Base-by-base conservation (phyloP, 1,140 invertebrate species). In the Caenorhabditis elegans region DNA sequence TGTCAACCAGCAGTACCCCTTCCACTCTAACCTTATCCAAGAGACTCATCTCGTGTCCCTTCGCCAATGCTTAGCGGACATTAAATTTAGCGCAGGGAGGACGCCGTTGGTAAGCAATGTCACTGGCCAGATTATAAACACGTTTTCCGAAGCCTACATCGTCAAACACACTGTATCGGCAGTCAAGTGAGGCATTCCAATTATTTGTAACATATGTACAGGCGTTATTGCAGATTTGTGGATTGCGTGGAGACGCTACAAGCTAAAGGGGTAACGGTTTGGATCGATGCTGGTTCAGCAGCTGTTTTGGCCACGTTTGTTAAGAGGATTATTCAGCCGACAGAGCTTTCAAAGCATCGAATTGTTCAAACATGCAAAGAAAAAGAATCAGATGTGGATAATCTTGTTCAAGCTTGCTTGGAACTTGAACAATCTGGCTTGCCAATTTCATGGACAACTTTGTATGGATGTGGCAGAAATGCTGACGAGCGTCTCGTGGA, bases 51-150 rank as follows among this genome's bases (percentile, higher is more conserved):
- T 83, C 1, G 17, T 39, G n/a, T 26, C 19, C 11, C 48, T 83
- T 15, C 28, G 47, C 19, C 17, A 13, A 26, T 43, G 82, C 17
- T 70, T 78, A 2, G 28, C 28, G 2, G 8, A 39, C 6, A 76
- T 79, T 5, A 39, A 39, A 13, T 84, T 84, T 24, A 24, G 47
- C 15, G 24, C 11, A 70, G 75, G 65, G 26, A 28, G 22, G 17
- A 81, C 46, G n/a, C 28, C 82, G 15, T 49, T 84, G 26, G 82
- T 83, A 6, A 84, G 83, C 76, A 84, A 84, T 65, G 51, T 79
- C 4, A 78, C 76, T 5, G 81, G 81, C 4, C 22, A 76, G 34
- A 31, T 83, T n/a, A 75, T 83, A 19, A 76, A 46, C 36, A 53
- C 34, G 24, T 78, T 83, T 28, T 36, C 39, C 24, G 77, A 78